phyloP scores from a whole-genome alignment of 2,113 vertebrate genomes.

The Casuarius casuarius region DNA sequence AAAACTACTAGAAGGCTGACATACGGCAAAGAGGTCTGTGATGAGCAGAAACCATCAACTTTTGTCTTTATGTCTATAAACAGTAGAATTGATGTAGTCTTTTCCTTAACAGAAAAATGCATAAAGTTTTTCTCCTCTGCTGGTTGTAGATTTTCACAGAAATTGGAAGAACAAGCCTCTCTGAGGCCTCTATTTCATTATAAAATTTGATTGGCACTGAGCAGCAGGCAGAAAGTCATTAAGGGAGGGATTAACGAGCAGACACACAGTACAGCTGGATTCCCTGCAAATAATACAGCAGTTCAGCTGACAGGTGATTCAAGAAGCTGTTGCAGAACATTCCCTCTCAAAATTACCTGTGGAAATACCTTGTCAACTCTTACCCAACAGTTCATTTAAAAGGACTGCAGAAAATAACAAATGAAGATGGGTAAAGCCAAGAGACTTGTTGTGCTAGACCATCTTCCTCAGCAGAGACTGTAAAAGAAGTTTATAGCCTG shows the following conservation, averaged over 20 bases:
- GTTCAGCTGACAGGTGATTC: not conserved
- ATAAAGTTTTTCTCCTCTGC: not conserved
- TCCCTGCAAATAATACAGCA: not conserved
- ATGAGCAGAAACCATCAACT: not conserved
- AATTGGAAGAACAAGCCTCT: not conserved
- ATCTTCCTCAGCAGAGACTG: not conserved
- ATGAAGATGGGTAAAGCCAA: not conserved
- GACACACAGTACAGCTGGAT: not conserved
- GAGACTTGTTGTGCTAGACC: not conserved
- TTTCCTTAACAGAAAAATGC: not conserved
- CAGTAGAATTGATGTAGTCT: not conserved
- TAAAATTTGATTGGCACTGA: not conserved
- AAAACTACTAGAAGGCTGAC: not conserved
- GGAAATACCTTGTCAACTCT: not conserved
- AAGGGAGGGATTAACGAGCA: not conserved
- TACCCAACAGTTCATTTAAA: not conserved
- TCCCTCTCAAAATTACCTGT: not conserved
- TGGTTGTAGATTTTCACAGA: not conserved
- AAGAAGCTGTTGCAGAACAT: not conserved
- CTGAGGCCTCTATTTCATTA: not conserved
- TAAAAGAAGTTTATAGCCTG: not conserved
- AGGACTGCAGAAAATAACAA: not conserved
- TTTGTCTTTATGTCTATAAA: not conserved
- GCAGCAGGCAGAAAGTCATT: not conserved
- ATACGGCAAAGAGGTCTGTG: not conserved